Base-by-base conservation (phyloP, 1,140 invertebrate species). In the Zaprionus capensis region DNA sequence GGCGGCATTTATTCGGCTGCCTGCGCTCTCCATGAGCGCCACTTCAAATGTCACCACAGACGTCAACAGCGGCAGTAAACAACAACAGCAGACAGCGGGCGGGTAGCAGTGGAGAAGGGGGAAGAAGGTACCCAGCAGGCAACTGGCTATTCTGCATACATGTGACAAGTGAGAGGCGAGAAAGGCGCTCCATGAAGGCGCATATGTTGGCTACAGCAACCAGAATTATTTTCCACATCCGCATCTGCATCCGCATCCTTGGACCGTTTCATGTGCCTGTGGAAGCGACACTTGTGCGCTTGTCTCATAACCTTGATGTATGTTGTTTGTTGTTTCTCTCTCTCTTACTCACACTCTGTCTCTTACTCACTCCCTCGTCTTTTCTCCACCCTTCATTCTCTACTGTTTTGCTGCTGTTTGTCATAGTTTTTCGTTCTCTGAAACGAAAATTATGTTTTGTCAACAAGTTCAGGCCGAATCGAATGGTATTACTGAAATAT, bases 21-120 rank as follows among this genome's bases (percentile, higher is more conserved):
- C 46, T 63, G 26, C 20, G 53, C 71, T 69, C 58, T 63, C 71
- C 53, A 57, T 65, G 63, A 57, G 79, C 74, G 71, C 81, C 85
- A 85, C 86, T 90, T 91, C 78, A 85, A 71, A 82, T 88, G 85
- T 88, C 85, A 90, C 63, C 85, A 82, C 76, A 85, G 62, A 68
- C 82, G 72, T 91, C 86, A 82, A 71, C 63, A 80, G 71, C 38
- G 66, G 58, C 71, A 76, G 61, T 69, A 79, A 78, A 69, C 82
- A 80, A 67, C 71, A 88, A 71, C 63, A 70, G 67, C 58, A 72
- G 46, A 31, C 57, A 55, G 70, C 64, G 20, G 38, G n/a, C 62
- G n/a, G n/a, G 51, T 14, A 57, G 36, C 31, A 9, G 17, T 12
- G 6, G 20, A 5, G 5, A 9, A 34, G 31, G 31, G 2, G 9